Percentiles rank a stretch among this genome's conserved stretches.
These are phyloP conservation scores for Drosophila pallidifrons DNA, from an alignment of 1,140 invertebrate species.

Conservation along the genomic window DNA sequence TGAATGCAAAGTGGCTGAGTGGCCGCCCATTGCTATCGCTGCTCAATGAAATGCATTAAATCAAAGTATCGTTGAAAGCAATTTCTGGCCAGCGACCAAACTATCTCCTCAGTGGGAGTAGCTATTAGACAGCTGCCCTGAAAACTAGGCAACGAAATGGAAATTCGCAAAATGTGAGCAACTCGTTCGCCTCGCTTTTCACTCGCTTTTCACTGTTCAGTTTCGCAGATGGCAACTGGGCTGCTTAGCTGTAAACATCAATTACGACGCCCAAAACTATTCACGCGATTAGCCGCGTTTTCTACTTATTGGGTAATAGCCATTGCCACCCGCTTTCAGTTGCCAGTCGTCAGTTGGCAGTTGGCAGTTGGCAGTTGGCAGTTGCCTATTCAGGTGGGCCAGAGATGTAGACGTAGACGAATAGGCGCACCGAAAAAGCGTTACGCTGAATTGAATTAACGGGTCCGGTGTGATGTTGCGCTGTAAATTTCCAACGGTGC, in stretches of 20 bases:
- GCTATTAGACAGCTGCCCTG: constrained; percentile 41
- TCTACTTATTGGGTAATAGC: constrained; percentile 78
- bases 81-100: constrained; percentile 48
- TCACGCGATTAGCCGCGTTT: constrained; percentile 79
- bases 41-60: constrained; percentile 83
- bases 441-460: constrained; percentile 81
- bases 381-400: constrained; percentile 4
- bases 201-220: too few species aligned
- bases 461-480: constrained; percentile 61
- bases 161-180: constrained; percentile 50
- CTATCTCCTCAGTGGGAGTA: not conserved
- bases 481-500: constrained; percentile 76
- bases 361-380: not conserved
- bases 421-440: constrained; percentile 46
- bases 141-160: constrained; percentile 74
- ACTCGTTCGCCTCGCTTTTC: not conserved
- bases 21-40: constrained; percentile 56
- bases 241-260: constrained; percentile 75
- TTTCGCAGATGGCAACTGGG: constrained; percentile 5
- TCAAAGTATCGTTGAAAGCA: constrained; percentile 79
- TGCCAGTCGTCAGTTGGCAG: constrained; percentile 1
- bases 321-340: constrained; percentile 10
- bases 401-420: constrained; percentile 15
- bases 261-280: constrained; percentile 79
- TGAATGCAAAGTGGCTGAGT: constrained; percentile 78